Percentiles rank a stretch among this genome's conserved stretches.
Evolutionary conservation across 2,888 invertebrate genomes (phyloP).

Genomic region (Drosophila maculinotata): DNA sequence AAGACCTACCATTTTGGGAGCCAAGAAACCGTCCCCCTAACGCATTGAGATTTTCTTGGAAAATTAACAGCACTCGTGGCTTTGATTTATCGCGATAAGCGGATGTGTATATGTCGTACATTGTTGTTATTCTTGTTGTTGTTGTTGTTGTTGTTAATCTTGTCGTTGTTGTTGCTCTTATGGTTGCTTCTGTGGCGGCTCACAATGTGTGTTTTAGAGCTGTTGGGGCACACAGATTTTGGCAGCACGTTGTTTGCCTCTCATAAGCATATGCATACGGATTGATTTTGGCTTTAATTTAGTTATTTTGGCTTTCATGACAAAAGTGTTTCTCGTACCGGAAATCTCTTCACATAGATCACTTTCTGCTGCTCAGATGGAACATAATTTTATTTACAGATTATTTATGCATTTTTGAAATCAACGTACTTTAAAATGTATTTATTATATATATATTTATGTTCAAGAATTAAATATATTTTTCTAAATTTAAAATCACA

Average conservation of each 20-base stretch:
- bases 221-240: constrained; percentile 29
- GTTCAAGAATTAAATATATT: no score
- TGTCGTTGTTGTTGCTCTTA: constrained; percentile 42
- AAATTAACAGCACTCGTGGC: constrained; percentile 80
- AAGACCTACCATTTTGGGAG: constrained; percentile 43
- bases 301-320: constrained; percentile 55
- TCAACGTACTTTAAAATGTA: no score
- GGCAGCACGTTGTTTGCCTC: constrained; percentile 40
- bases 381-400: background rate
- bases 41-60: constrained; percentile 66
- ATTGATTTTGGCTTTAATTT: constrained; percentile 70
- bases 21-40: constrained; percentile 3
- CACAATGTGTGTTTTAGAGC: constrained; percentile 25
- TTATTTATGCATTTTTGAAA: no score
- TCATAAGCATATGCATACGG: constrained; percentile 64
- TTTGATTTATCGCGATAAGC: constrained; percentile 80
- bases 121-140: constrained; percentile 41
- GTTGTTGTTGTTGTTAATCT: constrained; percentile 19
- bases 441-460: no score
- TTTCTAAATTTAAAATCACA: background rate
- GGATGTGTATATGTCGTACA: constrained; percentile 48
- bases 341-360: background rate
- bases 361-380: no score
- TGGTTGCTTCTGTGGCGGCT: constrained; percentile 22
- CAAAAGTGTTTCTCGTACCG: constrained; percentile 23